These are phyloP conservation scores for Eumeta japonica DNA, from an alignment of 1,140 invertebrate genomes.

Conservation along the genomic window DNA sequence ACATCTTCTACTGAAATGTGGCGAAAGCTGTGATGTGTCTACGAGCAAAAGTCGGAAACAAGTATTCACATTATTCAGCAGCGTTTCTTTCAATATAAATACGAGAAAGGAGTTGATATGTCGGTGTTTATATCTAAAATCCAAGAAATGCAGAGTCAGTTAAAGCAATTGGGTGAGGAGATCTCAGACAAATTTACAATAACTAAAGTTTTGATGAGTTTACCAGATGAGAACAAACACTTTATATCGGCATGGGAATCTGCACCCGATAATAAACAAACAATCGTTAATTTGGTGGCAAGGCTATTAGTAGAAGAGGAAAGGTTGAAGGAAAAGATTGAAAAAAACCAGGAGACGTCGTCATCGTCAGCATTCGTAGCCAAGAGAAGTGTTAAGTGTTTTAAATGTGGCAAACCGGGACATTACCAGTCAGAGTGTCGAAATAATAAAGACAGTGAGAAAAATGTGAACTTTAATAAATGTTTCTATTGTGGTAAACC, in stretches of 20 bases:
- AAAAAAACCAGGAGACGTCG: conserved; percentile 1
- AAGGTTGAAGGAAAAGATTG: conserved; percentile 6
- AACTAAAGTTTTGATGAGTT: conserved; percentile 27
- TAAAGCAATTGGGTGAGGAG: conserved; percentile 20
- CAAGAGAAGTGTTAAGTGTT: too few species aligned
- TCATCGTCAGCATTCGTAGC: conserved; percentile 3
- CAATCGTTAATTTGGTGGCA: conserved; percentile 20
- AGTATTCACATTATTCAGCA: too few species aligned
- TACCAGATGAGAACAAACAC: conserved; percentile 21
- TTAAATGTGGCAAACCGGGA: conserved; percentile 10
- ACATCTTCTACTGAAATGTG: too few species aligned
- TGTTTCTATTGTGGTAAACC: conserved; percentile 6
- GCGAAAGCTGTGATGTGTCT: conserved; percentile 3
- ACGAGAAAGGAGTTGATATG: conserved; percentile 14
- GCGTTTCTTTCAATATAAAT: conserved; percentile 18
- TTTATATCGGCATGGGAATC: too few species aligned
- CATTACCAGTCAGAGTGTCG: conserved; percentile 10
- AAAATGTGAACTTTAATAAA: background rate
- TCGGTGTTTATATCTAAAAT: conserved; percentile 21
- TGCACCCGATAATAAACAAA: too few species aligned
- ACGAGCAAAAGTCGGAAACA: too few species aligned
- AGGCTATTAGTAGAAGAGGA: conserved; percentile 19
- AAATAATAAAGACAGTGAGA: background rate
- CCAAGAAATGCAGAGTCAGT: conserved; percentile 15
- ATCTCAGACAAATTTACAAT: conserved; percentile 25